Evolutionary conservation across 2,113 vertebrate genomes (phyloP).

Genomic region (Glaucidium brasilianum): DNA sequence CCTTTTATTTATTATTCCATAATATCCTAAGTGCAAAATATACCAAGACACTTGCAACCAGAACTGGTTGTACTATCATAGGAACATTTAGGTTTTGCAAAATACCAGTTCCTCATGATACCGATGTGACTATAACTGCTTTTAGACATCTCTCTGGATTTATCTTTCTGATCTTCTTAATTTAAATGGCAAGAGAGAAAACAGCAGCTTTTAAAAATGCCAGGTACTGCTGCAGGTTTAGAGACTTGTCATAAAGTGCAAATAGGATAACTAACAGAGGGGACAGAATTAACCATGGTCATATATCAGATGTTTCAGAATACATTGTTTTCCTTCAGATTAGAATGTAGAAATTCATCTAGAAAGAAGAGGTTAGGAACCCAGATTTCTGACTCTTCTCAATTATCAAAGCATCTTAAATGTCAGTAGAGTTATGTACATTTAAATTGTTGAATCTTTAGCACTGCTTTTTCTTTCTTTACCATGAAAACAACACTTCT

Average conservation of each 20-base stretch:
- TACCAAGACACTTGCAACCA: background rate
- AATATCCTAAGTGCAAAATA: background rate
- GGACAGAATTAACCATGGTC: background rate
- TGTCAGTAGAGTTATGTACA: background rate
- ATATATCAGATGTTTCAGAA: background rate
- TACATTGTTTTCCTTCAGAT: background rate
- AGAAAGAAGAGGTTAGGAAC: background rate
- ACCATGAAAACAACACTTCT: background rate
- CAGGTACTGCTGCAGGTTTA: background rate
- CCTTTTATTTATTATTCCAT: background rate
- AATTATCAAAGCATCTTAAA: background rate
- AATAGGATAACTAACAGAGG: accelerated
- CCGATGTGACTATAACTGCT: background rate
- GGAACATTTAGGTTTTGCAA: background rate
- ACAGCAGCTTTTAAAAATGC: background rate
- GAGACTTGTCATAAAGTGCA: background rate
- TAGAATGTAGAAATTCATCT: background rate
- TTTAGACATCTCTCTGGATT: background rate
- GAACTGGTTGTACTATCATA: background rate
- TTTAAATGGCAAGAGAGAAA: background rate
- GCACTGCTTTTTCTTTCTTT: background rate
- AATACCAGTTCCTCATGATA: background rate
- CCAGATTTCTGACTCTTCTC: background rate
- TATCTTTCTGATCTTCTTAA: background rate
- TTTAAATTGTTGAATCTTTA: background rate